phyloP scores from a whole-genome alignment of 2,888 invertebrate species.

The Romanomermis culicivorax region DNA sequence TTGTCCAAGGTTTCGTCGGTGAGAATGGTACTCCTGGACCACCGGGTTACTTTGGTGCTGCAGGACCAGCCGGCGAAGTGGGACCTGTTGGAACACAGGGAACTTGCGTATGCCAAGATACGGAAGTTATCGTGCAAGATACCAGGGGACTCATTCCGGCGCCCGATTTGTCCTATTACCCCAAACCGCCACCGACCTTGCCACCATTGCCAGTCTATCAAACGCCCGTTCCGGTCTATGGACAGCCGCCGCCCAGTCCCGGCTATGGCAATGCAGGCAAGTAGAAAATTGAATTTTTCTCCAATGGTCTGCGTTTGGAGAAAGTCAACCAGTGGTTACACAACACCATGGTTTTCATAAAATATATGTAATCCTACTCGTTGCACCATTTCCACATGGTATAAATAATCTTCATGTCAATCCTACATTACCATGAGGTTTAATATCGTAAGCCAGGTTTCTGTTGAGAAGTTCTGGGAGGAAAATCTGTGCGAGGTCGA shows the following conservation, averaged over 20 bases:
- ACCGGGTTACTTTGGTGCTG: conserved; percentile 17
- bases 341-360: no score
- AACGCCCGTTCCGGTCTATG: no score
- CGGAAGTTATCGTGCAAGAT: conserved; percentile 25
- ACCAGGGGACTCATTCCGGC: neutral
- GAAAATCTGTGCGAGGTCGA: no score
- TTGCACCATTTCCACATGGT: no score
- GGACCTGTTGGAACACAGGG: conserved; percentile 21
- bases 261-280: neutral
- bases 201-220: neutral
- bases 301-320: no score
- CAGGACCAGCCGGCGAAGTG: conserved; percentile 20
- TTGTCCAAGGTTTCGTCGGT: conserved; percentile 12
- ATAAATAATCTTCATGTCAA: no score
- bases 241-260: neutral
- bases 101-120: conserved; percentile 25
- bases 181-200: neutral
- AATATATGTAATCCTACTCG: no score
- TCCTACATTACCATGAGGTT: no score
- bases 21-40: conserved; percentile 8
- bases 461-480: no score
- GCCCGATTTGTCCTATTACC: neutral
- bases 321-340: no score
- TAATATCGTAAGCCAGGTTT: no score
- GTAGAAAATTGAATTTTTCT: no score